Conservation (phyloP, 2,113 vertebrate species). For the Formicarius rufipectus region DNA sequence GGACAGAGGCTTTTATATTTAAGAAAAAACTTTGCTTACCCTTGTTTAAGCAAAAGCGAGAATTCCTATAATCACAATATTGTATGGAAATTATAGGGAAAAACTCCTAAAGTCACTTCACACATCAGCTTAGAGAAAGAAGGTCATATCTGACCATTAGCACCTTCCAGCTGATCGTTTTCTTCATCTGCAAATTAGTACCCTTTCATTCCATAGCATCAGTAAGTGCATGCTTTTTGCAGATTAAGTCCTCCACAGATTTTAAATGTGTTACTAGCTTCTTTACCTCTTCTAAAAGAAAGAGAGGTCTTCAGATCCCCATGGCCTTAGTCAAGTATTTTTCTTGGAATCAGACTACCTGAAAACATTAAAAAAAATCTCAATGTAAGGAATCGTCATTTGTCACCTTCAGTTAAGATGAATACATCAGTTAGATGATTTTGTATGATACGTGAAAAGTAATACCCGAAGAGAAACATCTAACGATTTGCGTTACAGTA, state of each 20-base stretch:
- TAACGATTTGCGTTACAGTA: not conserved
- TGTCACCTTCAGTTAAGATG: not conserved
- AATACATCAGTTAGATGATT: not conserved
- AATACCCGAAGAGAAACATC: not conserved
- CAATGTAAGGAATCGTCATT: not conserved
- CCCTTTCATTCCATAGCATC: not conserved
- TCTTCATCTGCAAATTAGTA: not conserved
- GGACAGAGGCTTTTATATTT: not conserved
- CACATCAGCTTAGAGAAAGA: not conserved
- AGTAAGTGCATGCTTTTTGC: not conserved
- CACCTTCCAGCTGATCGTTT: not conserved
- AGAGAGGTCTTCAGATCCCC: slow-evolving; percentile 13
- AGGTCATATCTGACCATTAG: not conserved
- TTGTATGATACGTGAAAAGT: not conserved
- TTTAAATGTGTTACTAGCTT: not conserved
- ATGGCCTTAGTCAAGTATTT: not conserved
- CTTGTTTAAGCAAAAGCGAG: not conserved
- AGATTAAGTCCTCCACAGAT: not conserved
- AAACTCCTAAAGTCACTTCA: not conserved
- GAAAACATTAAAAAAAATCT: not conserved
- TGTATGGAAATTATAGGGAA: not conserved
- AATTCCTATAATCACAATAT: not conserved
- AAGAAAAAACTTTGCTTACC: not conserved
- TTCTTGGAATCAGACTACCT: slow-evolving; percentile 4
- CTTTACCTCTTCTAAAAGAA: slow-evolving; percentile 23